Evolutionary conservation across 2,797 vertebrate species (phyloP).

Genomic region (Trematomus bernacchii): DNA sequence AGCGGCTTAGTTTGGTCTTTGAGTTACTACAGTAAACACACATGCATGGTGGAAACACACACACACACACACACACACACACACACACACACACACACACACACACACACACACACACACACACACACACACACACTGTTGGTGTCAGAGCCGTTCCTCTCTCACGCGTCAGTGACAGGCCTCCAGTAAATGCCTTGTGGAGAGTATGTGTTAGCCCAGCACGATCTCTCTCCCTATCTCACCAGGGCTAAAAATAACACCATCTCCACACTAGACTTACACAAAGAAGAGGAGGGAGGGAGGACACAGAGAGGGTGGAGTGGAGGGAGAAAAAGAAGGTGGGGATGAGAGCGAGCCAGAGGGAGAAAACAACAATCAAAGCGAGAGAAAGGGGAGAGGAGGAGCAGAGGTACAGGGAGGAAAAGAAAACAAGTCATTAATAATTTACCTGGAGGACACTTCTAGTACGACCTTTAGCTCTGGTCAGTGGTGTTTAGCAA

Average conservation of each 20-base stretch:
- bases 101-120: no score
- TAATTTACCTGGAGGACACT: conserved; percentile 76
- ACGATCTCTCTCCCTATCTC: conserved; percentile 53
- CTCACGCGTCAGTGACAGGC: conserved; percentile 52
- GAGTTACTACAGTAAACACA: conserved; percentile 22
- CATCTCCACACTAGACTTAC: conserved; percentile 48
- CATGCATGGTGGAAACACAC: conserved; percentile 9
- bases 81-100: no score
- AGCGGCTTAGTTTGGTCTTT: conserved; percentile 32
- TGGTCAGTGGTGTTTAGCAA: conserved; percentile 53
- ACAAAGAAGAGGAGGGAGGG: conserved; percentile 38
- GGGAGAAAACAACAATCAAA: conserved; percentile 52
- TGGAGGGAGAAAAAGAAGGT: conserved; percentile 16
- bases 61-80: background rate
- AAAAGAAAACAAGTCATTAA: conserved; percentile 71
- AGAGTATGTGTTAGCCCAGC: conserved; percentile 65
- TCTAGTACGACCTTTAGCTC: conserved; percentile 68
- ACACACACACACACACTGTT: background rate
- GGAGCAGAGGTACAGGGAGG: conserved; percentile 40
- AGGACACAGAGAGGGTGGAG: background rate
- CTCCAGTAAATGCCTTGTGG: conserved; percentile 60
- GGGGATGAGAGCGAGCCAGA: conserved; percentile 29
- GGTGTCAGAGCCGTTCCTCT: conserved; percentile 36
- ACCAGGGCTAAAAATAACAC: conserved; percentile 75
- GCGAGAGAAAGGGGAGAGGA: conserved; percentile 21